Conservation (phyloP, 2,797 vertebrate species). For the Poliocrania exsul region DNA sequence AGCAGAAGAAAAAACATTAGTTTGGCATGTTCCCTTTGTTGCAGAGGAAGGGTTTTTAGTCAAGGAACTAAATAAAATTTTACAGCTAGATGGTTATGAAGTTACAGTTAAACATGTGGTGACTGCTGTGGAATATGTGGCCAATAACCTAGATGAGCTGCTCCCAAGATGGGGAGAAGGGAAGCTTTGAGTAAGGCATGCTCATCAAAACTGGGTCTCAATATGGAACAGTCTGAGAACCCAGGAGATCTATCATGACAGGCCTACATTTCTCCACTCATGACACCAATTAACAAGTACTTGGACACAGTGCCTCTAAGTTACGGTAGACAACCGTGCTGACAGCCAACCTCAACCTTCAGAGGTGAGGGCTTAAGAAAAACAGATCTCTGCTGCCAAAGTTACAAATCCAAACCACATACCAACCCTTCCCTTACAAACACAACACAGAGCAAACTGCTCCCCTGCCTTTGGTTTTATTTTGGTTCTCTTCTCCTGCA, state of each 20-base stretch:
- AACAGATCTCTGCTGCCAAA: background rate
- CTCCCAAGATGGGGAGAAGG: background rate
- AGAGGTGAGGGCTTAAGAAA: background rate
- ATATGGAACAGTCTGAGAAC: background rate
- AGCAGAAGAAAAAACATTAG: slow-evolving; percentile 47
- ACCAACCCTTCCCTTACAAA: background rate
- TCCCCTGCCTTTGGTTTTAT: background rate
- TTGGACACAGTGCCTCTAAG: background rate
- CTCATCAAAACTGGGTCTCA: background rate
- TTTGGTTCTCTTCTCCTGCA: background rate
- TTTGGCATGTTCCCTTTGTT: background rate
- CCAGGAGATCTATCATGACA: background rate
- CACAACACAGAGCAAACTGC: background rate
- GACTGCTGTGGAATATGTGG: background rate
- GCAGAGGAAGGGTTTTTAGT: background rate
- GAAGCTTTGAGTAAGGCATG: background rate
- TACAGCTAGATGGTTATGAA: slow-evolving; percentile 1
- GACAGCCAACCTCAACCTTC: background rate
- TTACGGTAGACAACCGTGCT: background rate
- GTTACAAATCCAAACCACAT: background rate
- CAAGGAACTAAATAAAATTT: background rate
- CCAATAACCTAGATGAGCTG: background rate
- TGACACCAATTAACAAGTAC: background rate
- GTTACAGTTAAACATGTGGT: background rate
- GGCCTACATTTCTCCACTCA: background rate